Evolutionary conservation across 2,888 invertebrate genomes (phyloP).

Genomic region (Stramonita haemastoma): DNA sequence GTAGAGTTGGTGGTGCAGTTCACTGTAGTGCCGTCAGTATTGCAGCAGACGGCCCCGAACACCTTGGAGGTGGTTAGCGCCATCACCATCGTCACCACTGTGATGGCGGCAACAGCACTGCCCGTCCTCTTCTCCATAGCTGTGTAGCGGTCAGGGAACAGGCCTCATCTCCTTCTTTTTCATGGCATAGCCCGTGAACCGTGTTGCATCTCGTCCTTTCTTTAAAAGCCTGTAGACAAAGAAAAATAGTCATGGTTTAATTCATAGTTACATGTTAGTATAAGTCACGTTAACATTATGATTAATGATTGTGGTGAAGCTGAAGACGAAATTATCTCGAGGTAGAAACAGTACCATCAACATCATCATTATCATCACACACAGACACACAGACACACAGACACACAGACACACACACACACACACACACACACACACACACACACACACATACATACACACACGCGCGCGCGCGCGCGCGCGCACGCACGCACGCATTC

Average conservation of each 20-base stretch:
- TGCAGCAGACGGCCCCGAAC: not conserved
- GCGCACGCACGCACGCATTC: not conserved
- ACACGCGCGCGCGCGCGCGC: not conserved
- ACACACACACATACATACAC: not conserved
- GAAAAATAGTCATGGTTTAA: not conserved
- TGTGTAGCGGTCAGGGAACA: not conserved
- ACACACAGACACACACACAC: not conserved
- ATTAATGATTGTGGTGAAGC: no score
- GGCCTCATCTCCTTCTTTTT: not conserved
- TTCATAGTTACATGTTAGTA: not conserved
- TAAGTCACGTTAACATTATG: not conserved
- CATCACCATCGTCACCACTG: not conserved
- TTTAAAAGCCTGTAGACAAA: not conserved
- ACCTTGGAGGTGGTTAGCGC: not conserved
- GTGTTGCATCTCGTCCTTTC: not conserved
- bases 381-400: not conserved
- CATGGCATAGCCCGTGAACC: not conserved
- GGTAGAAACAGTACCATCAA: no score
- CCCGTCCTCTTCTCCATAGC: not conserved
- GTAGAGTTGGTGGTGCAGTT: not conserved
- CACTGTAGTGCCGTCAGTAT: not conserved
- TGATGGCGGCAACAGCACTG: not conserved
- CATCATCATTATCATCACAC: not conserved
- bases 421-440: not conserved
- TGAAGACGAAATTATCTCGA: no score